phyloP scores from a whole-genome alignment of 2,888 invertebrate species.

The Limenitis camilla region DNA sequence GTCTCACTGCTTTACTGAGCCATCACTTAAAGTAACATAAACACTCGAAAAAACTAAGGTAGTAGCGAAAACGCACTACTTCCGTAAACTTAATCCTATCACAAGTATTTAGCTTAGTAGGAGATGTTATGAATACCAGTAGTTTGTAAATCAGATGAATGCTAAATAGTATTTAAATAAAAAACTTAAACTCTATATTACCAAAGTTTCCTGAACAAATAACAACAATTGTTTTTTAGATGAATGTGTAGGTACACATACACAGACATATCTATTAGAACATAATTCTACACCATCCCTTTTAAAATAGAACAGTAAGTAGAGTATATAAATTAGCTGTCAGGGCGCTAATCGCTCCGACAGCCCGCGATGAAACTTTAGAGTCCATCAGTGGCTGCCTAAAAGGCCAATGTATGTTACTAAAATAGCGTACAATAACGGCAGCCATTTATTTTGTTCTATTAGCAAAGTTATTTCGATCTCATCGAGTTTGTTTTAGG shows the following conservation, averaged over 20 bases:
- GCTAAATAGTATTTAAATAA: too few relatives aligned
- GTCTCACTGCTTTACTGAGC: too few relatives aligned
- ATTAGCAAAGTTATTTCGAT: conserved; percentile 45
- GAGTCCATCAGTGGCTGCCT: conserved; percentile 67
- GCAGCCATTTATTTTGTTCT: conserved; percentile 35
- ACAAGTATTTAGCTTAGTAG: too few relatives aligned
- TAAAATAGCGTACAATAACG: conserved; percentile 63
- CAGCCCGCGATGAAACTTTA: conserved; percentile 72
- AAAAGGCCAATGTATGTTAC: conserved; percentile 53
- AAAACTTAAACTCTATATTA: too few relatives aligned
- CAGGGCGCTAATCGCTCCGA: conserved; percentile 70
- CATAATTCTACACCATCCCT: conserved; percentile 41
- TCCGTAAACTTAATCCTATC: too few relatives aligned
- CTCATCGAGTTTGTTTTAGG: conserved; percentile 19
- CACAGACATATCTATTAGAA: conserved; percentile 41
- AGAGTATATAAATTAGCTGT: conserved; percentile 74
- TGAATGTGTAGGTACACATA: conserved; percentile 9
- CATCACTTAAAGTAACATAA: too few relatives aligned
- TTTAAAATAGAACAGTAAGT: conserved; percentile 69
- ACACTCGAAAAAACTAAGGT: too few relatives aligned
- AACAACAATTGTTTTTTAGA: too few relatives aligned
- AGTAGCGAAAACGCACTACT: too few relatives aligned
- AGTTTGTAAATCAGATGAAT: too few relatives aligned
- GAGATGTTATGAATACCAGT: too few relatives aligned
- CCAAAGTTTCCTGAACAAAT: too few relatives aligned